Base-by-base conservation (phyloP, 2,888 invertebrate species). In the Drosophila anomalata region DNA sequence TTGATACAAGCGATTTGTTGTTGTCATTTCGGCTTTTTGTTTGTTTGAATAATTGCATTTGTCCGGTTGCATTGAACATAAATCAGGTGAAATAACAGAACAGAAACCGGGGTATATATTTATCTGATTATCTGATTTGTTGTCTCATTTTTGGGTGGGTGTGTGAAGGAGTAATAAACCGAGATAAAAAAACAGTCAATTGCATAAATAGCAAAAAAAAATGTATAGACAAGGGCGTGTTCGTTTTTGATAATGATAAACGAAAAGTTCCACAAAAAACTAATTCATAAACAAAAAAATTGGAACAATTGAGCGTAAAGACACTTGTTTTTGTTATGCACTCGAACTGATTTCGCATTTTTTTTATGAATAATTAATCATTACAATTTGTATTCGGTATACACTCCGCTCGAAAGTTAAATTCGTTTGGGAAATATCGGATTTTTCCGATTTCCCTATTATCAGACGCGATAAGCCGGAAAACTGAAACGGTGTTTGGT, bases 41-140 rank as follows among this genome's bases (percentile, higher is more conserved):
- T 56, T 29, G 31, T 51, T 29, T 53, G 61, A 76, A 52, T 69
- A 78, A 67, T 71, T 80, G 79, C 62, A 65, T 26, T 52, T 56
- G 36, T 48, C 55, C 44, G 48, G 53, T 57, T 78, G 82, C 75
- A 72, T 41, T 47, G 52, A 54, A 62, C 57, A 80, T 60, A 42
- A 67, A 60, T 78, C 66, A 33, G 66, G 47, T n/a, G 17, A 14
- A 52, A 29, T 61, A 39, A 52, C 53, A 36, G 11, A 36, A 53
- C 58, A 12, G 31, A 33, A 12, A 31, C 33, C n/a, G 36, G n/a
- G 36, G 36, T 46, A 69, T 60, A 50, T 53, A 48, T 50, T 53
- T 68, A 51, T 60, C 41, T 33, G 42, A 47, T 60, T 29, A 12
- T 52, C 9, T 14, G n/a, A n/a, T 36, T 51, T 12, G n/a, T 39